phyloP scores from a whole-genome alignment of 2,888 invertebrate species.

The Pyrrhosoma nymphula region DNA sequence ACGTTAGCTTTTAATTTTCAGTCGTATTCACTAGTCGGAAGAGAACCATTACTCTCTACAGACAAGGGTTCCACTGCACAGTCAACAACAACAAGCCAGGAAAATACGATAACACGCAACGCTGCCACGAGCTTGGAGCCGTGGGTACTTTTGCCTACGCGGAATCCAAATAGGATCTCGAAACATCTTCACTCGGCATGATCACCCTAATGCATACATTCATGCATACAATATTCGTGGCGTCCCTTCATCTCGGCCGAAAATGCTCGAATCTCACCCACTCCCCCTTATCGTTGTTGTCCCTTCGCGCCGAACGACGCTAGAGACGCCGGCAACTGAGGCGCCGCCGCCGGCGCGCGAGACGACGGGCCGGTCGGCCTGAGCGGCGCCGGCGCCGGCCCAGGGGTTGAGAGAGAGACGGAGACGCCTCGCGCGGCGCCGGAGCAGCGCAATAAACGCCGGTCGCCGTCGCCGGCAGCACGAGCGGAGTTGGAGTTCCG shows the following conservation, averaged over 20 bases:
- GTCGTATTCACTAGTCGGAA: too few relatives aligned
- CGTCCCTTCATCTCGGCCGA: not conserved
- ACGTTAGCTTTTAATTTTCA: too few relatives aligned
- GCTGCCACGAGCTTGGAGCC: not conserved
- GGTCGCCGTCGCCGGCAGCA: not conserved
- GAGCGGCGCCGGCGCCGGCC: conserved; percentile 46
- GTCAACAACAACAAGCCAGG: not conserved
- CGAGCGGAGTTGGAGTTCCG: not conserved
- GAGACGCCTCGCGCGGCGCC: conserved; percentile 42
- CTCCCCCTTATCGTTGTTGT: not conserved
- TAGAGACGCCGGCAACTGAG: not conserved
- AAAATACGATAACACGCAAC: not conserved
- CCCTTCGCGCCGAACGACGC: not conserved
- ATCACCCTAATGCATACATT: not conserved
- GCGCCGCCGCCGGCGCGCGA: not conserved
- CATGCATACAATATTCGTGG: not conserved
- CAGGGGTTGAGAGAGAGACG: not conserved
- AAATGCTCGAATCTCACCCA: not conserved
- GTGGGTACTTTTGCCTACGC: not conserved
- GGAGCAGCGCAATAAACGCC: conserved; percentile 7
- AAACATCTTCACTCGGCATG: not conserved
- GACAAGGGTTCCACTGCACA: too few relatives aligned
- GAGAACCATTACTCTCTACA: too few relatives aligned
- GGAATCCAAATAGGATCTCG: not conserved
- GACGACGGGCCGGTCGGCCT: not conserved